Evolutionary conservation across 2,797 vertebrate genomes (phyloP), one percentile per base, ranked within the genome.

Genomic region (Trematomus bernacchii): DNA sequence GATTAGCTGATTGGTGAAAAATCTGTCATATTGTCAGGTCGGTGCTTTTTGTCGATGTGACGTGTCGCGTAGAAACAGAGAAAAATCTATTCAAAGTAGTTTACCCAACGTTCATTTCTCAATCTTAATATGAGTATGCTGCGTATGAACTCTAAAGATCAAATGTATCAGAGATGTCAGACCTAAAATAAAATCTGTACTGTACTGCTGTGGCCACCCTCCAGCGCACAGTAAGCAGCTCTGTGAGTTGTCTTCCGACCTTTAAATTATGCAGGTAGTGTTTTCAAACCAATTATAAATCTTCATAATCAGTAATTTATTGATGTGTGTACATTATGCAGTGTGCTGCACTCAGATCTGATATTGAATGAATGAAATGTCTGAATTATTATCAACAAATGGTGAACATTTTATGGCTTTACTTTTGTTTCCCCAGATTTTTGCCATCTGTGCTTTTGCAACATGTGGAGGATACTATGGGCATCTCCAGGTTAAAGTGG

Each of bases 361-460:
- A 23, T 15, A 23, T 3, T 51, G 15, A 13, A 59, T 67, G 23
- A 63, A 61, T n/a, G 1, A 27, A 15, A 40, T 19, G 5, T 59
- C 58, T 54, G 1, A 58, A 51, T 54, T 6, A 47, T 66, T 8
- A 47, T 66, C 6, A 79, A 61, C 0, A 23, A 15, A 23, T 66
- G 12, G 0, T 61, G 19, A 70, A 66, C 4, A 3, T 44, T 71
- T 44, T 13, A 16, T 68, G 3, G 62, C 6, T n/a, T 2, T 33
- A 52, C 63, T 80, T 87, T 85, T 71, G 21, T 85, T 80, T 92
- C 76, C 13, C 61, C 91, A 99, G 98, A 97, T 99, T 95, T 99
- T 99, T 97, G 98, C 98, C 93, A 97, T 99, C 94, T 99, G 99
- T 96, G 98, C 98, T 74, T 99, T 99, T 96, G 97, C 98, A 96